Percentiles rank a stretch among this genome's conserved stretches.
These are phyloP conservation scores for Dendroctonus valens DNA, from an alignment of 1,140 invertebrate species.

Conservation along the genomic window DNA sequence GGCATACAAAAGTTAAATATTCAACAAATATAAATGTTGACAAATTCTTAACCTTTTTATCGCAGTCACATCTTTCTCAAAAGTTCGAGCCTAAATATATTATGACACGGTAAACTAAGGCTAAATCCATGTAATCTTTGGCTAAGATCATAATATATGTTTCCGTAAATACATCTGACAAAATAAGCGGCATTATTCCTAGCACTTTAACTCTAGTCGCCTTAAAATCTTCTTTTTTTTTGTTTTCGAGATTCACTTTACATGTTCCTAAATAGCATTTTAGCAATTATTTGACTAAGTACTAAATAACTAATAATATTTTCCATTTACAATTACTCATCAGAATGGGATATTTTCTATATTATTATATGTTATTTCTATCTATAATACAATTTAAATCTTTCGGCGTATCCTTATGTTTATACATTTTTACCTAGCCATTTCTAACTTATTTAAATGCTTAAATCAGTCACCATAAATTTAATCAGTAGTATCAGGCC, in stretches of 20 bases:
- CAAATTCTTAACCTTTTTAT: not conserved
- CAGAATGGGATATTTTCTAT: too few species aligned
- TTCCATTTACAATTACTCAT: too few species aligned
- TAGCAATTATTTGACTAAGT: too few species aligned
- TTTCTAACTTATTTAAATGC: too few species aligned
- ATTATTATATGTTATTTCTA: too few species aligned
- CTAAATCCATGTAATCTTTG: conserved; percentile 16
- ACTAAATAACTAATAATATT: too few species aligned
- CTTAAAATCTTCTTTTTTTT: conserved; percentile 1
- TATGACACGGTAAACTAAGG: conserved; percentile 8
- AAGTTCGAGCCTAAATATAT: conserved; percentile 7
- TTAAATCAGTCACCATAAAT: too few species aligned
- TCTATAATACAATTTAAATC: too few species aligned
- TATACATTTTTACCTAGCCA: too few species aligned
- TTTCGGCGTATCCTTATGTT: too few species aligned
- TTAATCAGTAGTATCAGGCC: too few species aligned
- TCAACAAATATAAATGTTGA: not conserved
- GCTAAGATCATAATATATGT: conserved; percentile 23
- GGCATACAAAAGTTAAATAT: conserved; percentile 9
- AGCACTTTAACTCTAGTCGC: conserved; percentile 2
- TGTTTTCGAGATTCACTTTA: not conserved
- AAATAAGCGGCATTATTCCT: conserved; percentile 24
- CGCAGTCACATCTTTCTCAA: conserved; percentile 16
- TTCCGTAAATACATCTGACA: conserved; percentile 18
- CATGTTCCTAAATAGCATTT: too few species aligned